Percentiles rank a stretch among this genome's conserved stretches.
Conservation (phyloP, 2,797 vertebrate genomes). For the Eulemur rubriventer region DNA sequence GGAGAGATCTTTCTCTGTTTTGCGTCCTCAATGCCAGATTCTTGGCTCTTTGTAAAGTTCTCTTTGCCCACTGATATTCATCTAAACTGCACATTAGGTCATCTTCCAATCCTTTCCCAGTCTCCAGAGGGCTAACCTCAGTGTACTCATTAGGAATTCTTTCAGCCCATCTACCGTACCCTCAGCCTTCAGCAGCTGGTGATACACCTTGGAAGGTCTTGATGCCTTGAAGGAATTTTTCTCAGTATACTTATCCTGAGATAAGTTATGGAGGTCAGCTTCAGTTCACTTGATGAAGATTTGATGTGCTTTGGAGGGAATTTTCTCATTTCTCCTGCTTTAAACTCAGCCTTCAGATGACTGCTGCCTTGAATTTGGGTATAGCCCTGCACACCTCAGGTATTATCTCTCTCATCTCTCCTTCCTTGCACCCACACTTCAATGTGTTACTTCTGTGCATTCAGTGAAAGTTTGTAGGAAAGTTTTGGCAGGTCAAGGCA, state of each 20-base stretch:
- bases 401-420: background rate
- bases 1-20: background rate
- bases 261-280: background rate
- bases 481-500: background rate
- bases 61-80: background rate
- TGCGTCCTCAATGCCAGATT: background rate
- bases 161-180: background rate
- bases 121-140: background rate
- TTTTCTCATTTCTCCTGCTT: background rate
- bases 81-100: background rate
- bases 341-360: background rate
- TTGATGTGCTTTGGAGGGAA: background rate
- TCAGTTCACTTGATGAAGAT: background rate
- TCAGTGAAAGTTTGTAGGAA: background rate
- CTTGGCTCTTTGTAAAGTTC: background rate
- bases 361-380: background rate
- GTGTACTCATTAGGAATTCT: background rate
- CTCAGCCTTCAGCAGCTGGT: background rate
- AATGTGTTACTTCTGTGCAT: background rate
- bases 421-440: background rate
- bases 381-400: background rate
- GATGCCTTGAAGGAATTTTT: background rate
- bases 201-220: background rate
- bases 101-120: background rate
- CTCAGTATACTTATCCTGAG: background rate